Evolutionary conservation across 2,797 vertebrate species (phyloP), one percentile per base, ranked within the genome.

Genomic region (Emydoidea blandingii): DNA sequence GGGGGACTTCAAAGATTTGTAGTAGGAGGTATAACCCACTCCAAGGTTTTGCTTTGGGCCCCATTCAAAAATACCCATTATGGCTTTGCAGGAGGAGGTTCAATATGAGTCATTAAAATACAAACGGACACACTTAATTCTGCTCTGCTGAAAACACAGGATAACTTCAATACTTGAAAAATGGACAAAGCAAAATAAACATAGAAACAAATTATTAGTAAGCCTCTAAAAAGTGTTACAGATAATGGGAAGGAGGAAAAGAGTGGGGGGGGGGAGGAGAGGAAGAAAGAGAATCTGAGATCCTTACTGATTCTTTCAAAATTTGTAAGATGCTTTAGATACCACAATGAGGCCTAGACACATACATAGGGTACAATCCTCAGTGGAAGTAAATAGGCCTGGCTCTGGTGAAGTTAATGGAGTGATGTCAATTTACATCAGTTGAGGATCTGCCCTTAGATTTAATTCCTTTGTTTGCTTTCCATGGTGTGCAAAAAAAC

Each of bases 331-430:
- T 84, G 91, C 91, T 93, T 88, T 95, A 23, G 9, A 72, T 95
- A 95, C 91, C 4, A 27, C 74, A 29, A 8, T 74, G 72, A 78
- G 7, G 27, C 44, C 27, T 78, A 31, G 27, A 49, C 25, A 31
- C 18, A 78, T 78, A 49, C 12, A 47, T 5, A 78, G 44, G 94
- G 91, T 91, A 8, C 94, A 94, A 95, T 94, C 95, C 96, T 90
- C 9, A 62, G 91, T 92, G 94, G 94, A 97, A 86, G 94, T 96
- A 97, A 97, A 49, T 90, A 88, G 94, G 90, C 91, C 95, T 97
- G 94, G 8, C 80, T 81, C 57, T 86, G 84, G 68, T 0, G 0
- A 79, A 50, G 93, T 87, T 85, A 93, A 88, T 95, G 79, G 53
- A 29, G 57, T 87, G 85, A 88, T 52, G 82, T 92, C 91, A 93